phyloP scores from a whole-genome alignment of 2,888 invertebrate species.

The Lottia gigantea region DNA sequence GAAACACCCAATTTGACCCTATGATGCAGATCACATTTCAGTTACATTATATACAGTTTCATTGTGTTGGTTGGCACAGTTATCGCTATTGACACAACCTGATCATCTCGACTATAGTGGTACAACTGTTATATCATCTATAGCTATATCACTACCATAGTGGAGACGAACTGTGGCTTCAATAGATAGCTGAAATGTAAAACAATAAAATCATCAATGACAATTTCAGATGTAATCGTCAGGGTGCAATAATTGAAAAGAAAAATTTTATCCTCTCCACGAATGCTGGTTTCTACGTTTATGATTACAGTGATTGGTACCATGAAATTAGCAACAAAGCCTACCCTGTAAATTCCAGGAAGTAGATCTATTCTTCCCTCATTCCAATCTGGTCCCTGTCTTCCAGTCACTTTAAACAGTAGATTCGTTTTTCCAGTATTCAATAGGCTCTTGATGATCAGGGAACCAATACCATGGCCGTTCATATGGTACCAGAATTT shows the following conservation, averaged over 20 bases:
- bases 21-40: too few species aligned
- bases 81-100: too few species aligned
- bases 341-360: neutral
- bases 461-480: conserved; percentile 15
- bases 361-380: neutral
- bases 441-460: neutral
- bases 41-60: too few species aligned
- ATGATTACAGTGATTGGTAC: too few species aligned
- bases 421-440: neutral
- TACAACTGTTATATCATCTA: conserved; percentile 12
- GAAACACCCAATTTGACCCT: too few species aligned
- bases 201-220: neutral
- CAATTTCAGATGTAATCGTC: too few species aligned
- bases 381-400: conserved; percentile 17
- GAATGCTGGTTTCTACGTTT: too few species aligned
- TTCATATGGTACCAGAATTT: conserved; percentile 22
- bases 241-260: too few species aligned
- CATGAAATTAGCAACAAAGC: too few species aligned
- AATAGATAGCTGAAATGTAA: conserved; percentile 3
- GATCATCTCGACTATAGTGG: too few species aligned
- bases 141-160: conserved; percentile 20
- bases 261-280: too few species aligned
- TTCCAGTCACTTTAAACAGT: conserved; percentile 6
- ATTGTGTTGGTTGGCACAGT: too few species aligned
- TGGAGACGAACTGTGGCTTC: conserved; percentile 12